Conservation (phyloP, 2,113 vertebrate species). For the Hemichromis elongatus region DNA sequence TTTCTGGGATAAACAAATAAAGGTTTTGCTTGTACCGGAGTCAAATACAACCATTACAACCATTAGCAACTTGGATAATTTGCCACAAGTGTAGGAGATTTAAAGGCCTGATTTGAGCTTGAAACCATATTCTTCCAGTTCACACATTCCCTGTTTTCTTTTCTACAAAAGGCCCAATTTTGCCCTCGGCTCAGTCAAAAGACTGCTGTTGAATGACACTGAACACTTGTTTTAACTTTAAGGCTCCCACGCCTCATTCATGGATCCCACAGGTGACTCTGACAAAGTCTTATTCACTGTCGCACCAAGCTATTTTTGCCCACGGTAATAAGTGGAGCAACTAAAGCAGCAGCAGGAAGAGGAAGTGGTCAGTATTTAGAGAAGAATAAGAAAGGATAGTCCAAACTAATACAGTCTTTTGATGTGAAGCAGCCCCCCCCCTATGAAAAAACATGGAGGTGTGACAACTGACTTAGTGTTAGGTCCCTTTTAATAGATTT, state of each 20-base stretch:
- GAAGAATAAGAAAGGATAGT: slow-evolving; percentile 17
- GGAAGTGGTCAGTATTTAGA: slow-evolving; percentile 37
- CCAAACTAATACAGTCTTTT: neutral
- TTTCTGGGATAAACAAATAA: neutral
- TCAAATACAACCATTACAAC: neutral
- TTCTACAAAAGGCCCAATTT: neutral
- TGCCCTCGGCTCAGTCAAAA: slow-evolving; percentile 30
- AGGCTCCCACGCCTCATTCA: slow-evolving; percentile 17
- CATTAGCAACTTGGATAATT: neutral
- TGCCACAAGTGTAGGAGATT: neutral
- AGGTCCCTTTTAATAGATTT: neutral
- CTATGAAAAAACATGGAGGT: neutral
- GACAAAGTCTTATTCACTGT: slow-evolving; percentile 58
- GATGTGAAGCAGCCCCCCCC: neutral
- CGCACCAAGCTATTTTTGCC: slow-evolving; percentile 30
- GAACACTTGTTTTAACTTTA: slow-evolving; percentile 46
- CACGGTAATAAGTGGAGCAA: slow-evolving; percentile 6
- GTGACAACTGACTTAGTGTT: neutral
- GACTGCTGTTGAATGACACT: slow-evolving; percentile 37
- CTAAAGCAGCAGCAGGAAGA: slow-evolving; percentile 24
- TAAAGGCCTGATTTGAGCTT: neutral
- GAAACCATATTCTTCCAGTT: slow-evolving; percentile 7
- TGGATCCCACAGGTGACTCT: slow-evolving; percentile 15
- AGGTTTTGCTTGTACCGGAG: neutral
- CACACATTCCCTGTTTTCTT: slow-evolving; percentile 1